Evolutionary conservation across 2,113 vertebrate genomes (phyloP).

Genomic region (Uropsilus gracilis): DNA sequence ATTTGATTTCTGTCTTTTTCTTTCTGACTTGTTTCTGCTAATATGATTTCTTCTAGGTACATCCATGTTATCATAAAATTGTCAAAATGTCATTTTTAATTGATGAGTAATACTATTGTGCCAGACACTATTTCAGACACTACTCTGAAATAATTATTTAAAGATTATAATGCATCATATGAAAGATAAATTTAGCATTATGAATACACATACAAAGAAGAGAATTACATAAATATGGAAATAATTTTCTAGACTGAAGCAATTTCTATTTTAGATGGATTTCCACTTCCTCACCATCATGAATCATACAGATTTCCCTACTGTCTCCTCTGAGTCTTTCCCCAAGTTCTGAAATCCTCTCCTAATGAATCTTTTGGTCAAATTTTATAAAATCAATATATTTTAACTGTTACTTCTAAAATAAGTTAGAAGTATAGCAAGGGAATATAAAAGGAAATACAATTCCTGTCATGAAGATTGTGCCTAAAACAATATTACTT

Average conservation of each 20-base stretch:
- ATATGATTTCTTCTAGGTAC: too few relatives aligned
- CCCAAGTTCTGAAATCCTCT: neutral
- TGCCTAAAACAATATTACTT: neutral
- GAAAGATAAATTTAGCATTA: neutral
- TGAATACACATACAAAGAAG: neutral
- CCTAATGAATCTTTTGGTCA: neutral
- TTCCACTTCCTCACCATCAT: neutral
- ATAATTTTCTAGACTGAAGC: neutral
- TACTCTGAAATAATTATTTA: neutral
- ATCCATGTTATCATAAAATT: too few relatives aligned
- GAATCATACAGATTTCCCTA: neutral
- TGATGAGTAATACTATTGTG: neutral
- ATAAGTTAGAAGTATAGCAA: neutral
- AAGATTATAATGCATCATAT: neutral
- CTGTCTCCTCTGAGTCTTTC: neutral
- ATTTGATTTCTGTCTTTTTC: too few relatives aligned
- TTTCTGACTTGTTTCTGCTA: too few relatives aligned
- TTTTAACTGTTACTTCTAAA: neutral
- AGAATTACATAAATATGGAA: neutral
- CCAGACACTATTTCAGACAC: neutral
- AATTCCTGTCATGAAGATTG: neutral
- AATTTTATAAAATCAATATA: neutral
- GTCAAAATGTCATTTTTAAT: too few relatives aligned
- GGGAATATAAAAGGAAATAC: neutral
- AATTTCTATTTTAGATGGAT: neutral